Conservation (phyloP, 2,113 vertebrate genomes). For the Mormyrus iriodes region DNA sequence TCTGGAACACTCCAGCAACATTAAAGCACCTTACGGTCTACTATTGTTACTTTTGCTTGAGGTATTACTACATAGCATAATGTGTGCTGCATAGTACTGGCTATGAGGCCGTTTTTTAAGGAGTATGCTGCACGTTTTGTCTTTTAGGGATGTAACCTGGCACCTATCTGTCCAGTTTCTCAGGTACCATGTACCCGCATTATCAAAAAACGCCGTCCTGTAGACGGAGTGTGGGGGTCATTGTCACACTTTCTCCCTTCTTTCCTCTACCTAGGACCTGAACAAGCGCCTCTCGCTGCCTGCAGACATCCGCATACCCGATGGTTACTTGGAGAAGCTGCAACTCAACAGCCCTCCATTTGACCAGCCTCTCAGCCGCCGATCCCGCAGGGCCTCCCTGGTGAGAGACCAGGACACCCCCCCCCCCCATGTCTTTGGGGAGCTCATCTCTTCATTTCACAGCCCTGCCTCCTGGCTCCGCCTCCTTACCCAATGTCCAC, state of each 20-base stretch:
- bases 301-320: conserved; percentile 95
- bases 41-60: too few relatives aligned
- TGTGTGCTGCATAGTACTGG: neutral
- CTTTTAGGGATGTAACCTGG: neutral
- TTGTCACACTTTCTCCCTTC: neutral
- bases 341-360: conserved; percentile 92
- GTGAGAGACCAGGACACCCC: conserved; percentile 56
- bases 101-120: neutral
- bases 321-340: conserved; percentile 91
- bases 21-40: too few relatives aligned
- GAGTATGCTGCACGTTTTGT: neutral
- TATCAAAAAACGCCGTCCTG: neutral
- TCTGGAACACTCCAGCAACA: too few relatives aligned
- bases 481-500: neutral
- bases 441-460: neutral
- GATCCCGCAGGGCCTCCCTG: conserved; percentile 89
- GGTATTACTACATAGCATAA: neutral
- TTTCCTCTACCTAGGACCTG: conserved; percentile 69
- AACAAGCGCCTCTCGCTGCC: conserved; percentile 95
- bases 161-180: neutral
- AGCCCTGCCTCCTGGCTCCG: neutral
- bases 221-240: neutral
- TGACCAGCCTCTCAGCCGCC: conserved; percentile 91
- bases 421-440: neutral
- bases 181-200: neutral